Conservation (phyloP, 1,140 invertebrate genomes). For the Cyclina sinensis region DNA sequence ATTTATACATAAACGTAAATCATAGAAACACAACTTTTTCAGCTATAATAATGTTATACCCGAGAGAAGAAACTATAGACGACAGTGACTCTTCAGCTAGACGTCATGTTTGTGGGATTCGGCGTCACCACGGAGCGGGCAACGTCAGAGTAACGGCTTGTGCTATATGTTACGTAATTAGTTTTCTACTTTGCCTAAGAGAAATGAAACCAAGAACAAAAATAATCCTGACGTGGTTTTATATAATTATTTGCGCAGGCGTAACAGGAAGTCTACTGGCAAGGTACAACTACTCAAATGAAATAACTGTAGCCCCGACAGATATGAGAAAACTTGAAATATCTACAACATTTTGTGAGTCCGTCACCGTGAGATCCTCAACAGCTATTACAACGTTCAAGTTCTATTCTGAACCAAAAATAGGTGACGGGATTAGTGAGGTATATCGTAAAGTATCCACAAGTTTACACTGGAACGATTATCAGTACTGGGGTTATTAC, state of each 20-base stretch:
- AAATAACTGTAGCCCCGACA: background rate
- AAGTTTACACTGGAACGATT: background rate
- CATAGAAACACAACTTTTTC: no score
- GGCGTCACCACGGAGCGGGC: background rate
- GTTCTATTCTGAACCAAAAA: background rate
- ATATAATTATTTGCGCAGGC: background rate
- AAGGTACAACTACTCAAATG: background rate
- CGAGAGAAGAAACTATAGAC: background rate
- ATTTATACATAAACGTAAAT: no score
- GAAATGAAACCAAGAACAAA: slow-evolving; percentile 16
- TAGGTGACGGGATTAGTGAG: background rate
- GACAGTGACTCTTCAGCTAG: background rate
- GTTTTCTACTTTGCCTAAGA: background rate
- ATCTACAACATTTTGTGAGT: slow-evolving; percentile 1
- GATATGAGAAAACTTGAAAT: slow-evolving; percentile 6
- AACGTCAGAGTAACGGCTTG: background rate
- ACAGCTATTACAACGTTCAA: background rate
- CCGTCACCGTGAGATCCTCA: background rate
- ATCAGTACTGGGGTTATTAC: slow-evolving; percentile 3
- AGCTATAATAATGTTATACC: background rate
- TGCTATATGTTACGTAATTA: background rate
- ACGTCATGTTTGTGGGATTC: background rate
- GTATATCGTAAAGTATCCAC: background rate
- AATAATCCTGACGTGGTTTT: background rate
- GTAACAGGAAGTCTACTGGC: slow-evolving; percentile 1